Base-by-base conservation (phyloP, 2,113 vertebrate species). In the Clarias batrachus region DNA sequence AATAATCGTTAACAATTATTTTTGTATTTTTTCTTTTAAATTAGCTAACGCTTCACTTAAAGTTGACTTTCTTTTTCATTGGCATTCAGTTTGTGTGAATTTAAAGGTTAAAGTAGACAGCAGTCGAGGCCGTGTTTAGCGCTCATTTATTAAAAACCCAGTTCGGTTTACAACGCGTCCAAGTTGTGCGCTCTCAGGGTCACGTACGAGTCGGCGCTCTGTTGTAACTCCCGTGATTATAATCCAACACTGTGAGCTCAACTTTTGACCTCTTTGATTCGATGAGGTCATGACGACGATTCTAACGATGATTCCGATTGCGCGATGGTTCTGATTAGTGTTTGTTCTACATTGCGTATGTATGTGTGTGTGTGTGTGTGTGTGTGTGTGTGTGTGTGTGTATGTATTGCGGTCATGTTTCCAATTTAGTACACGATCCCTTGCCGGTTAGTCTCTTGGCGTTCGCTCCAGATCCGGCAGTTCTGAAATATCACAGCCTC, bases 381-480 rank as follows among this genome's bases (percentile, higher is more conserved):
- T n/a, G n/a, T 33, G 33, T 33, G 33, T n/a, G n/a, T 74, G 19
- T 19, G 7, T 30, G 25, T 30, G 60, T 23, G 41, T 13, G 3
- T 4, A 27, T 2, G 19, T 14, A 62, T 74, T n/a, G 13, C 37
- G 41, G 79, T 56, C 80, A 33, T 33, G 19, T 25, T 23, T 82
- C 85, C 65, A 71, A 60, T 80, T 81, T 81, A 71, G 77, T 27
- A 3, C 8, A 1, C 10, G n/a, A 62, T 86, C 85, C 85, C 85
- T 27, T 71, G 85, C 23, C 13, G 80, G 10, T 82, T 17, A 62
- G 85, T 87, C 85, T 87, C 85, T 54, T 33, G 80, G 79, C 7
- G 70, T 82, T 74, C n/a, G 85, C 85, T 87, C 85, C 33, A 87
- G 66, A 87, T 87, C 85, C 65, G 66, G 54, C 80, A 60, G 80